A percentile compares a stretch with the other conserved stretches of the same genome.
These are phyloP conservation scores for Pelodiscus sinensis DNA, from an alignment of 2,113 vertebrate genomes.

Conservation along the genomic window DNA sequence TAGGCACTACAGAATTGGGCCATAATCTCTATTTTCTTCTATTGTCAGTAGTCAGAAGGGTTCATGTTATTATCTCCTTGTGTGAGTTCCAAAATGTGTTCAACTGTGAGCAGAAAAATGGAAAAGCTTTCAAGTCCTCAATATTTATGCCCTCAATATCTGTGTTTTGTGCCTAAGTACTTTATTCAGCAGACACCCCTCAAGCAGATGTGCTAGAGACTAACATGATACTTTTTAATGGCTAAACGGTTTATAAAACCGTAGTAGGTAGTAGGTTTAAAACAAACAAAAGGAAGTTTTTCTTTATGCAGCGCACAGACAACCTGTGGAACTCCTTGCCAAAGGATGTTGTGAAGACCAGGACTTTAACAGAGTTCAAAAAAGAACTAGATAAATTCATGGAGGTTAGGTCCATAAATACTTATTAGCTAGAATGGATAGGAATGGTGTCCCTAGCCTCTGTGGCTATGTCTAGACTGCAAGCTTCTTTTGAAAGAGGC, in stretches of 20 bases:
- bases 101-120: neutral
- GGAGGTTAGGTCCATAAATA: no score
- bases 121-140: neutral
- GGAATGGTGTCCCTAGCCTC: no score
- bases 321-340: no score
- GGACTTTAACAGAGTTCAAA: no score
- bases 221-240: neutral
- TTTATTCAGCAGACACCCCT: neutral
- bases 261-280: no score
- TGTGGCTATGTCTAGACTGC: no score
- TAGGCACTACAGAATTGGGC: neutral
- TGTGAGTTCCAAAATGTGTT: neutral
- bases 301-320: no score
- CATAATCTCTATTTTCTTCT: neutral
- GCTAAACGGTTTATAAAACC: neutral
- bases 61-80: neutral
- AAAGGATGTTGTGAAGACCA: no score
- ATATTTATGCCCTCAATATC: neutral
- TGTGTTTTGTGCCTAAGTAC: neutral
- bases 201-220: neutral
- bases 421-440: no score
- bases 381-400: fast-evolving
- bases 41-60: neutral
- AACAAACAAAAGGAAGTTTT: no score
- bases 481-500: no score